phyloP scores from a whole-genome alignment of 2,888 invertebrate species.

The Andrena chrysosceles region DNA sequence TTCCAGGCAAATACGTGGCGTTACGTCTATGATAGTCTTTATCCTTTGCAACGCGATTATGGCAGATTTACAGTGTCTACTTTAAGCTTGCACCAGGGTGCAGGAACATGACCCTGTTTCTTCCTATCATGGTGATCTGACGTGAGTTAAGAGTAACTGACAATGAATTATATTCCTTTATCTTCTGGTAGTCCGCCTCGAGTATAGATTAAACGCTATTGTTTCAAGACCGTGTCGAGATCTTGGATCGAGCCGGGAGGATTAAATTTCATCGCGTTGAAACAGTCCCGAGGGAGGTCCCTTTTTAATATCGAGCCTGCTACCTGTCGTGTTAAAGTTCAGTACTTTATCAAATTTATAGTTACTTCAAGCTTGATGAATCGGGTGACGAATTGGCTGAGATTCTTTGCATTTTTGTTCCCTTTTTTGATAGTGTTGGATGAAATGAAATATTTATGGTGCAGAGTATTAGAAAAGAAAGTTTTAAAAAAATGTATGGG shows the following conservation, averaged over 20 bases:
- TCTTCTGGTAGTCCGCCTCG: background rate
- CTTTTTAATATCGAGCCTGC: slow-evolving; percentile 11
- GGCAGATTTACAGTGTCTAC: slow-evolving; percentile 22
- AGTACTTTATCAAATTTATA: background rate
- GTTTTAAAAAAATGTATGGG: too few relatives aligned
- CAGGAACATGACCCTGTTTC: slow-evolving; percentile 25
- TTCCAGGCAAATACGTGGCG: too few relatives aligned
- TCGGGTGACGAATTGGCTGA: background rate
- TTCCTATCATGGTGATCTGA: slow-evolving; percentile 41
- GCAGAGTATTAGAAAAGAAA: too few relatives aligned
- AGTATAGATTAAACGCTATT: slow-evolving; percentile 29
- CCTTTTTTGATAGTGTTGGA: background rate
- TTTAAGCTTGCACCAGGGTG: background rate
- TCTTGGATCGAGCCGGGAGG: slow-evolving; percentile 4
- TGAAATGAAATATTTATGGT: background rate
- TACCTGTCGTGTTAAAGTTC: background rate
- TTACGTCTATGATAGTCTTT: background rate
- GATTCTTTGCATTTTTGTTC: background rate
- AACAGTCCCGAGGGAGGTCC: background rate
- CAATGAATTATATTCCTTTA: slow-evolving; percentile 33
- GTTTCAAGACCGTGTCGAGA: slow-evolving; percentile 39
- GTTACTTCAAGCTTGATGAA: background rate
- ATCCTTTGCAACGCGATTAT: background rate
- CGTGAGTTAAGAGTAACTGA: slow-evolving; percentile 34
- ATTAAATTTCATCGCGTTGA: slow-evolving; percentile 28